Evolutionary conservation across 1,140 invertebrate species (phyloP).

Genomic region (Drosophila bocki): DNA sequence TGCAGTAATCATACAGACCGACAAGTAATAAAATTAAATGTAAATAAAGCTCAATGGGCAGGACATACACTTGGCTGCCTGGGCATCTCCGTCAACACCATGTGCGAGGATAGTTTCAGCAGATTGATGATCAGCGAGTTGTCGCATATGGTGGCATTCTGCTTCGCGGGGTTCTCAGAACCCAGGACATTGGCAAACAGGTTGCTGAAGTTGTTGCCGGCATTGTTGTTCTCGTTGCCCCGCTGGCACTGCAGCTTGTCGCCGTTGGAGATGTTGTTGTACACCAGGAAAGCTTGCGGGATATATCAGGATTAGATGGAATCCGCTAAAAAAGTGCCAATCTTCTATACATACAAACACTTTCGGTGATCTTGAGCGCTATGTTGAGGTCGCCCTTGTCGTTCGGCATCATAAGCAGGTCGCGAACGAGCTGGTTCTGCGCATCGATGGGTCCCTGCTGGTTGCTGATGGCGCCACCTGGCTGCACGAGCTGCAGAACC

Average conservation of each 20-base stretch:
- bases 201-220: constrained; percentile 87
- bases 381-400: constrained; percentile 89
- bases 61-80: constrained; percentile 67
- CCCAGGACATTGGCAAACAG: constrained; percentile 89
- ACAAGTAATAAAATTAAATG: neutral
- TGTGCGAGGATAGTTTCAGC: constrained; percentile 88
- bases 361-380: constrained; percentile 91
- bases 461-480: constrained; percentile 89
- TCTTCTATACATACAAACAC: constrained; percentile 86
- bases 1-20: constrained; percentile 10
- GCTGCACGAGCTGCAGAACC: constrained; percentile 89
- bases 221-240: constrained; percentile 84
- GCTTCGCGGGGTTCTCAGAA: constrained; percentile 86
- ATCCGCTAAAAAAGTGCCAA: neutral
- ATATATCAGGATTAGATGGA: neutral
- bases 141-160: constrained; percentile 86
- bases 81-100: constrained; percentile 89
- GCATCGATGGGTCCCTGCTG: constrained; percentile 93
- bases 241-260: constrained; percentile 87
- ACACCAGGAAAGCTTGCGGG: constrained; percentile 86
- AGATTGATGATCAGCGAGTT: constrained; percentile 89
- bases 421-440: constrained; percentile 90
- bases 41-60: no score
- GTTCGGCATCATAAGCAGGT: constrained; percentile 89
- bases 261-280: constrained; percentile 87